Base-by-base conservation (phyloP, 2,113 vertebrate species). In the Chaetura pelagica region DNA sequence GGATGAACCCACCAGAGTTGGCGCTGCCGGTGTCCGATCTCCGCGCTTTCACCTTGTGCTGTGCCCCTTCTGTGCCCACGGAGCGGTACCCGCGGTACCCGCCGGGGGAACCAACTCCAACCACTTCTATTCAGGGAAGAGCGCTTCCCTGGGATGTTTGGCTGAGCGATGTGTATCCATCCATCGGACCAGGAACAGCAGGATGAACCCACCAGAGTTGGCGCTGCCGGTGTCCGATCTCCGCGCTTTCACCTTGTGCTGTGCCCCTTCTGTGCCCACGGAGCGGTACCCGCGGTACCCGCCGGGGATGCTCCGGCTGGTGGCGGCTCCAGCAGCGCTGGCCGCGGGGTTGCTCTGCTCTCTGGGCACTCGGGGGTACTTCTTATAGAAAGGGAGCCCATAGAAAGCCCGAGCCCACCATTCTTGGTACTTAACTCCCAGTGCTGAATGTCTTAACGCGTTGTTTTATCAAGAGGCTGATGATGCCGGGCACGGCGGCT, bases 51-150 rank as follows among this genome's bases (percentile, higher is more conserved):
- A 10, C n/a, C 42, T 42, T 40, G 0, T 4, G 0, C 27, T 8
- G 1, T 20, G 4, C 34, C 20, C 21, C 4, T 20, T 2, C 5
- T 29, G 26, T 6, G 10, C 19, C 48, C 19, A 1, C 30, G 35
- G 16, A 79, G 49, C 14, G 4, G 12, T n/a, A 38, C 38, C 38
- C 40, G 40, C 9, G 12, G 46, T 40, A 29, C 67, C 38, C 17
- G 2, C 16, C 19, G 52, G 55, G n/a, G 78, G n/a, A n/a, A n/a
- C n/a, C n/a, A n/a, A n/a, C n/a, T 40, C 3, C 10, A 35, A 34
- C 12, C 42, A 0, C 79, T 63, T 13, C 38, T 81, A 0, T 7
- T 38, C 21, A 1, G 71, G 63, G 63, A 42, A 20, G 22, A 57
- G n/a, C 77, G 0, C 64, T 91, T 54, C 11, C 16, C 81, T 13